Percentiles rank a stretch among this genome's conserved stretches.
Evolutionary conservation across 2,888 invertebrate genomes (phyloP).

Genomic region (Stenoptilia bipunctidactyla): DNA sequence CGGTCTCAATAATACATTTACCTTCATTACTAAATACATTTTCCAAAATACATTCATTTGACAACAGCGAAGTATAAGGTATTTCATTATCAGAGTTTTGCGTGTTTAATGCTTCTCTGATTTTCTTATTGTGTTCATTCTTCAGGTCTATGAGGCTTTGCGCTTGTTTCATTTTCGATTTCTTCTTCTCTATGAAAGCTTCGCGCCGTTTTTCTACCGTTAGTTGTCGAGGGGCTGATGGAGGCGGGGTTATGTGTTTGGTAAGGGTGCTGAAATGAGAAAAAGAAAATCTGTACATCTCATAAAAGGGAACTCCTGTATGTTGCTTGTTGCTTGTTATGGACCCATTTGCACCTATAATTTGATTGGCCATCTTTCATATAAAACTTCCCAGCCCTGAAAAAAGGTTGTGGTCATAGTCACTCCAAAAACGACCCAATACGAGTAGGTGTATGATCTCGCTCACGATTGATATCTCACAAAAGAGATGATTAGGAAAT

Average conservation of each 20-base stretch:
- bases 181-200: conserved; percentile 50
- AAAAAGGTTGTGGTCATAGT: too few species aligned
- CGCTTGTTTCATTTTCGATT: conserved; percentile 48
- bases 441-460: too few species aligned
- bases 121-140: conserved; percentile 40
- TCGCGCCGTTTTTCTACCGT: conserved; percentile 44
- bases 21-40: conserved; percentile 50
- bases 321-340: too few species aligned
- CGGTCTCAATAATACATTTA: too few species aligned
- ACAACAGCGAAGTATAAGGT: conserved; percentile 51
- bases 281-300: too few species aligned
- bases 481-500: too few species aligned
- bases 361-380: too few species aligned
- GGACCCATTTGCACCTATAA: too few species aligned
- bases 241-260: conserved; percentile 77
- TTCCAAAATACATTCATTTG: conserved; percentile 47
- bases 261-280: conserved; percentile 72
- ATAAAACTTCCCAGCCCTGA: too few species aligned
- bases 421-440: too few species aligned
- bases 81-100: conserved; percentile 58
- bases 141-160: conserved; percentile 45
- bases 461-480: too few species aligned
- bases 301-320: too few species aligned
- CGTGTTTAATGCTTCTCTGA: conserved; percentile 34
- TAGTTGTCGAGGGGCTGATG: conserved; percentile 42